These are phyloP conservation scores for Babyrousa celebensis DNA, from an alignment of 2,797 vertebrate species.

Conservation along the genomic window DNA sequence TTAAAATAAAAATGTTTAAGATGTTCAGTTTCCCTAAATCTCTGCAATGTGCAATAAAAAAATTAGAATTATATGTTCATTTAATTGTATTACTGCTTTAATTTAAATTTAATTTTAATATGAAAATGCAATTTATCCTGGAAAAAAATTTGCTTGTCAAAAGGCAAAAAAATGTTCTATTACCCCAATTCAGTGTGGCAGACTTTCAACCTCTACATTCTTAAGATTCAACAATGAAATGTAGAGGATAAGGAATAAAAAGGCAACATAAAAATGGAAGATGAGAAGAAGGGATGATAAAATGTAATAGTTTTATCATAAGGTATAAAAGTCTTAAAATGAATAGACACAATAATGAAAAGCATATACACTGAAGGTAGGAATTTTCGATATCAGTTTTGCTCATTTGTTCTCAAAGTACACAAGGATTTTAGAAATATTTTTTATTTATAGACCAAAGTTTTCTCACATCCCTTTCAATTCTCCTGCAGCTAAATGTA, in stretches of 20 bases:
- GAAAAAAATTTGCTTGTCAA: background rate
- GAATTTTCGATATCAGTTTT: background rate
- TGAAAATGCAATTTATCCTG: background rate
- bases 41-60: background rate
- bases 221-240: conserved; percentile 28
- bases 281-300: background rate
- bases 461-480: conserved; percentile 59
- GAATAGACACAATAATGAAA: conserved; percentile 35
- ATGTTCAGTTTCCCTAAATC: background rate
- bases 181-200: background rate
- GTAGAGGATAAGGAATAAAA: conserved; percentile 3
- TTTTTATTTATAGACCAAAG: conserved; percentile 76
- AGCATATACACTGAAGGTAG: background rate
- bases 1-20: background rate
- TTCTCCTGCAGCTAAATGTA: conserved; percentile 36
- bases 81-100: background rate
- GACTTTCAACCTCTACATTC: background rate
- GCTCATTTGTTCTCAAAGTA: conserved; percentile 63
- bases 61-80: background rate
- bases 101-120: background rate
- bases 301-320: background rate
- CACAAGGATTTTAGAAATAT: conserved; percentile 35
- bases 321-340: conserved; percentile 36
- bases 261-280: conserved; percentile 21
- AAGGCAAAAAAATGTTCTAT: background rate